These are phyloP conservation scores for Emydura subglobosa DNA, from an alignment of 2,113 vertebrate species.

Conservation along the genomic window DNA sequence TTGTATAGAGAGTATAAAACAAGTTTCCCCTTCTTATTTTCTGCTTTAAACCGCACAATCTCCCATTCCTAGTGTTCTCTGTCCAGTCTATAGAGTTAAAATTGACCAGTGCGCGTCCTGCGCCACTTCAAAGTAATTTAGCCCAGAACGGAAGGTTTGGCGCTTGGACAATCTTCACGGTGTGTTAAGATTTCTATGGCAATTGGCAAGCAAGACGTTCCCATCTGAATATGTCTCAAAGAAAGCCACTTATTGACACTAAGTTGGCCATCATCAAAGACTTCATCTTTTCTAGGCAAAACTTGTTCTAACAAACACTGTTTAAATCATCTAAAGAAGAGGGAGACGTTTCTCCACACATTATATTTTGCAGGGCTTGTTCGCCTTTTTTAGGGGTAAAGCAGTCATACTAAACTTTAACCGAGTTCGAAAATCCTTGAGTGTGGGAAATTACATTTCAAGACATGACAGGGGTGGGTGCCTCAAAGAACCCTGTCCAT, in stretches of 20 bases:
- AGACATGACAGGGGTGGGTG: neutral
- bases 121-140: slow-evolving; percentile 94
- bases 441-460: slow-evolving; percentile 49
- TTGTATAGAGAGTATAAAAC: slow-evolving; percentile 93
- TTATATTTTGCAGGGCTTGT: slow-evolving; percentile 7
- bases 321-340: slow-evolving; percentile 74
- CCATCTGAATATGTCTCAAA: slow-evolving; percentile 89
- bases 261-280: slow-evolving; percentile 91
- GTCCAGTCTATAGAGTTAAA: slow-evolving; percentile 91
- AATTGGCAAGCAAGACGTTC: slow-evolving; percentile 88
- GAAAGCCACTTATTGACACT: slow-evolving; percentile 90
- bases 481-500: neutral
- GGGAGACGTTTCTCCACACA: slow-evolving; percentile 63
- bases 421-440: slow-evolving; percentile 40
- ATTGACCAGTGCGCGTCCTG: slow-evolving; percentile 92
- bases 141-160: slow-evolving; percentile 90
- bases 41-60: slow-evolving; percentile 86
- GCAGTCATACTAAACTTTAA: slow-evolving; percentile 28
- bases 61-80: slow-evolving; percentile 87
- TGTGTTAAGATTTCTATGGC: slow-evolving; percentile 95
- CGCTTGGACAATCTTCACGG: slow-evolving; percentile 93
- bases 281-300: slow-evolving; percentile 81
- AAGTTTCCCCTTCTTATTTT: slow-evolving; percentile 91
- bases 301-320: slow-evolving; percentile 65
- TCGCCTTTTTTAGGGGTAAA: slow-evolving; percentile 45